phyloP scores from a whole-genome alignment of 64 coral and sea anemone species.

The Astreopora myriophthalma region DNA sequence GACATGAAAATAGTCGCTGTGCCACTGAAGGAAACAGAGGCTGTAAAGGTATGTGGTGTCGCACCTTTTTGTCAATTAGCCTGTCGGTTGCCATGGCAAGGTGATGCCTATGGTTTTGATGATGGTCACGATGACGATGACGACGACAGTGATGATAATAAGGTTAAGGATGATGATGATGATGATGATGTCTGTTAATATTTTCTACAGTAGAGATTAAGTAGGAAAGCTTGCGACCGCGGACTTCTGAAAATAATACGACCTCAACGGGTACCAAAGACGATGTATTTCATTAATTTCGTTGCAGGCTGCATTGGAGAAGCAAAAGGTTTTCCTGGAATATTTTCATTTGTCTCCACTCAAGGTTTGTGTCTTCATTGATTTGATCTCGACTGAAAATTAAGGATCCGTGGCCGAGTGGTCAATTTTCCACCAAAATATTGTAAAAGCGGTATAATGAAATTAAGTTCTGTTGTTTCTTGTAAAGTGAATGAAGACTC shows the following conservation, averaged over 20 bases:
- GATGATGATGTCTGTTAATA: no score
- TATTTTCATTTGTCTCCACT: constrained; percentile 95
- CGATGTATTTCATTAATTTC: not conserved
- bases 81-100: not conserved
- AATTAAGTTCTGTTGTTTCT: no score
- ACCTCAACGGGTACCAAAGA: not conserved
- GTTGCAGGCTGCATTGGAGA: constrained; percentile 82
- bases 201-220: no score
- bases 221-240: no score
- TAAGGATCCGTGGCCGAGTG: no score
- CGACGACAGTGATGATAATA: not conserved
- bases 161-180: not conserved
- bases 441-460: no score
- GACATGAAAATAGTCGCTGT: constrained; percentile 73
- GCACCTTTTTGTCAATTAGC: not conserved
- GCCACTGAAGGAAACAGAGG: constrained; percentile 61
- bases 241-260: no score
- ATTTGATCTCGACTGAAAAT: not conserved
- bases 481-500: no score
- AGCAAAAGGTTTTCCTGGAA: constrained; percentile 83
- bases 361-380: constrained; percentile 55
- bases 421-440: no score
- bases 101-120: no score
- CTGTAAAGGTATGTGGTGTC: constrained; percentile 57
- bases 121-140: not conserved